Percentiles rank a stretch among this genome's conserved stretches.
phyloP scores from a whole-genome alignment of 2,888 invertebrate genomes.

The Vannuccia rotundouncinata region DNA sequence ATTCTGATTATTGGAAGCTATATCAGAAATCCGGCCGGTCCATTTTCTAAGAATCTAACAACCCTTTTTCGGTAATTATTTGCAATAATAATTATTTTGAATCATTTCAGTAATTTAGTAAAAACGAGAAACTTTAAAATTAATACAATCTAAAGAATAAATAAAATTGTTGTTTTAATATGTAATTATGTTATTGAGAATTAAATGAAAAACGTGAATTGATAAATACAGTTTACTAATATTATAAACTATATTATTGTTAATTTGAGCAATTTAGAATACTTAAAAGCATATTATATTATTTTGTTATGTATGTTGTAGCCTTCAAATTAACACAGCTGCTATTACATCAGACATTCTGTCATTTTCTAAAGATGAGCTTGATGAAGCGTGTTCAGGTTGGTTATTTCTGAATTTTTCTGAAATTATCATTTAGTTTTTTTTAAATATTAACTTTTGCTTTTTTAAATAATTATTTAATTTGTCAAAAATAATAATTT shows the following conservation, averaged over 20 bases:
- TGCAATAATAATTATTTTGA: too few species aligned
- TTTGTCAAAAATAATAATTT: background rate
- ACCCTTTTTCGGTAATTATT: background rate
- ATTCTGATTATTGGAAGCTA: background rate
- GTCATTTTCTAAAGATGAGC: background rate
- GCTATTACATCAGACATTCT: background rate
- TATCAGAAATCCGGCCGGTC: background rate
- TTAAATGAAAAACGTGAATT: too few species aligned
- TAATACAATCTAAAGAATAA: too few species aligned
- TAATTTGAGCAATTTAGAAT: too few species aligned
- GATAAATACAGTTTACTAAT: too few species aligned
- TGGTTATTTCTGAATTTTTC: too few species aligned
- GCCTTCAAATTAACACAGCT: background rate
- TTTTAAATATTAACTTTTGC: background rate
- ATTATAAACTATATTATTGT: too few species aligned
- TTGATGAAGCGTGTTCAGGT: background rate
- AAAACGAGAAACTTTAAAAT: too few species aligned
- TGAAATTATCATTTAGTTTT: background rate
- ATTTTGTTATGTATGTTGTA: background rate
- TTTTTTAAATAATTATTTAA: background rate
- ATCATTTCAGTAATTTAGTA: too few species aligned
- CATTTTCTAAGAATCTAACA: background rate
- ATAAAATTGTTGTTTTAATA: too few species aligned
- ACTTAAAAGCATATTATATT: too few species aligned
- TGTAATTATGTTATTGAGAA: too few species aligned